Conservation (phyloP, 2,888 invertebrate genomes). For the Podabrus alpinus region DNA sequence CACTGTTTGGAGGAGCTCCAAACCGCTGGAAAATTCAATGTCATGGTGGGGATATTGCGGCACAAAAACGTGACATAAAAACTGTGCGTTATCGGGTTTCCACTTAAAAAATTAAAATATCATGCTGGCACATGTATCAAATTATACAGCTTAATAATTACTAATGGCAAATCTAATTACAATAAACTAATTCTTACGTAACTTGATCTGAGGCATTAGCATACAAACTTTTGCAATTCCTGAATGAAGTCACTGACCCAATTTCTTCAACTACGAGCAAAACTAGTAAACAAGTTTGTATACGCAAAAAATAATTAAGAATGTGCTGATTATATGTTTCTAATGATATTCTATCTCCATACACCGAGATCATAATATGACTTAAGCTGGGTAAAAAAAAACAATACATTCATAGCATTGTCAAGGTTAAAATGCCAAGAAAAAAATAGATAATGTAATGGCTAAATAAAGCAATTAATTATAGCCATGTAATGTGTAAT, state of each 20-base stretch:
- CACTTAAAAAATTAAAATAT: background rate
- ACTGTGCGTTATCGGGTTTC: background rate
- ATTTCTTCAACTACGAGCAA: background rate
- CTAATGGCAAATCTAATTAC: background rate
- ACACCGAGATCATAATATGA: background rate
- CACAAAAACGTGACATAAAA: background rate
- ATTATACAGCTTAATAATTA: background rate
- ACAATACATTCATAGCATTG: background rate
- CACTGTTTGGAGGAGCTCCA: too few relatives aligned
- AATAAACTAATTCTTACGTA: background rate
- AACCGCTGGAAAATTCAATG: background rate
- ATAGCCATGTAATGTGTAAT: background rate
- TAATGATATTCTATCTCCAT: background rate
- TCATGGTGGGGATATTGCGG: background rate
- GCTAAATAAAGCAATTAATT: background rate
- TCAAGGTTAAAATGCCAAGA: background rate
- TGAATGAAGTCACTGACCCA: background rate
- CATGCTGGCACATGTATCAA: background rate
- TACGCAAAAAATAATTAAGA: background rate
- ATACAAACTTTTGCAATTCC: background rate
- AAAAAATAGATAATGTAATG: background rate
- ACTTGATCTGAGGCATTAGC: background rate
- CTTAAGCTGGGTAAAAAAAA: background rate
- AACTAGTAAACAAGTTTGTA: background rate
- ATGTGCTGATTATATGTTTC: background rate